Conservation (phyloP, 2,797 vertebrate species). For the Labroides dimidiatus region DNA sequence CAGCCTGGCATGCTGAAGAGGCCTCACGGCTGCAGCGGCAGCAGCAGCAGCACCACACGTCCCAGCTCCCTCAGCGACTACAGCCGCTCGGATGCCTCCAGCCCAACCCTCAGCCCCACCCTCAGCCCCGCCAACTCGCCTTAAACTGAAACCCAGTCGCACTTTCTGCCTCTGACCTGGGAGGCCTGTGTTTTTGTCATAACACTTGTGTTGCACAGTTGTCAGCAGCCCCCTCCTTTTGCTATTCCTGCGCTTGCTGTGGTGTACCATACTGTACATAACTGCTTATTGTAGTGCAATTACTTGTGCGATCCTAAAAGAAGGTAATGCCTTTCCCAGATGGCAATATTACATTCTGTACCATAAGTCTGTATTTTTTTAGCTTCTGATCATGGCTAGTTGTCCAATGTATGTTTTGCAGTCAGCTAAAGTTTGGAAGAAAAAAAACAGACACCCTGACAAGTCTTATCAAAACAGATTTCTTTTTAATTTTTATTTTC, state of each 20-base stretch:
- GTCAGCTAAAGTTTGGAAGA: conserved; percentile 74
- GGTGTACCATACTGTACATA: conserved; percentile 89
- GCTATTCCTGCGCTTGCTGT: conserved; percentile 85
- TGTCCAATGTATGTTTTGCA: conserved; percentile 74
- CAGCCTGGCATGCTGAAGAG: conserved; percentile 95
- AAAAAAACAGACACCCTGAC: conserved; percentile 74
- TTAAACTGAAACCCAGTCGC: conserved; percentile 85
- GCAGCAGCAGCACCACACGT: conserved; percentile 70
- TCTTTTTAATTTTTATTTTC: conserved; percentile 45
- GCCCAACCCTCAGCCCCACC: conserved; percentile 91
- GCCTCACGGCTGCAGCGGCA: conserved; percentile 73
- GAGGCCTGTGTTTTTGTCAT: conserved; percentile 74
- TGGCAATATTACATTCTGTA: conserved; percentile 85
- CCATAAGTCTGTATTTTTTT: conserved; percentile 84
- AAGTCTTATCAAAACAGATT: conserved; percentile 72
- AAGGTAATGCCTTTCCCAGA: conserved; percentile 83
- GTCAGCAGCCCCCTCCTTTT: conserved; percentile 63
- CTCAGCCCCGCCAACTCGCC: conserved; percentile 96
- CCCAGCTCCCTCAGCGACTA: conserved; percentile 97
- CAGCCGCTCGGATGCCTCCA: conserved; percentile 97
- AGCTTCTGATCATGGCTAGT: conserved; percentile 80
- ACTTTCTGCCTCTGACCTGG: conserved; percentile 82
- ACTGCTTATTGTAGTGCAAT: conserved; percentile 88
- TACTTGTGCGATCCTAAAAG: conserved; percentile 83
- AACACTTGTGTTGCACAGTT: conserved; percentile 83